phyloP scores from a whole-genome alignment of 2,888 invertebrate species.

The Drosophila kambysellisi region DNA sequence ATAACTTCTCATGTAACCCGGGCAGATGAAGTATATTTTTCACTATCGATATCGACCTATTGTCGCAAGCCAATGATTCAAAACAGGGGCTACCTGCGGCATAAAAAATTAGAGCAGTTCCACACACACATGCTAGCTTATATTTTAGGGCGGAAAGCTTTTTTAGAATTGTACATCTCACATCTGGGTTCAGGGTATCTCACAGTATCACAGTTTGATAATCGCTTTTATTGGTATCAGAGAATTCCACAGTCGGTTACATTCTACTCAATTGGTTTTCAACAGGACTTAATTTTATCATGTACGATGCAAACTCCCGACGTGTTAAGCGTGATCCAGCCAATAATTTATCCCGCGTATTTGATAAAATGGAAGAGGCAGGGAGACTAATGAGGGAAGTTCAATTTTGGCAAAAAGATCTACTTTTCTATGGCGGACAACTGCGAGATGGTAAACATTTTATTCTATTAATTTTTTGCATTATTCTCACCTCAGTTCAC shows the following conservation, averaged over 20 bases:
- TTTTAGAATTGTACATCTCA: too few relatives aligned
- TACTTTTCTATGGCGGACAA: slow-evolving; percentile 89
- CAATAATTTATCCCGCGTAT: slow-evolving; percentile 89
- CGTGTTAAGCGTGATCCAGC: neutral
- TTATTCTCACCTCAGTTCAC: neutral
- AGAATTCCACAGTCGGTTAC: neutral
- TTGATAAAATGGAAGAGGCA: slow-evolving; percentile 89
- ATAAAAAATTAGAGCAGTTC: neutral
- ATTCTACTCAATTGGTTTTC: neutral
- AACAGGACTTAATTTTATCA: neutral
- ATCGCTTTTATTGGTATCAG: neutral
- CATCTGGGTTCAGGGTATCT: neutral
- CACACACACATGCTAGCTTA: neutral
- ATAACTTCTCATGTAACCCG: too few relatives aligned
- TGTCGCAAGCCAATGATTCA: too few relatives aligned
- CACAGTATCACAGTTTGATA: neutral
- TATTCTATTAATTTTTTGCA: neutral
- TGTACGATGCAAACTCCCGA: neutral
- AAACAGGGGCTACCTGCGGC: neutral
- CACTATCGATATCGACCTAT: slow-evolving; percentile 85
- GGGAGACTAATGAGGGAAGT: slow-evolving; percentile 88
- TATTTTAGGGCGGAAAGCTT: neutral
- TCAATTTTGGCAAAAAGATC: slow-evolving; percentile 88
- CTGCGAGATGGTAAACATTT: slow-evolving; percentile 89
- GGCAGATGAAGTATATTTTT: too few relatives aligned